Conservation (phyloP, 2,888 invertebrate genomes). For the Eristalinus aeneus region DNA sequence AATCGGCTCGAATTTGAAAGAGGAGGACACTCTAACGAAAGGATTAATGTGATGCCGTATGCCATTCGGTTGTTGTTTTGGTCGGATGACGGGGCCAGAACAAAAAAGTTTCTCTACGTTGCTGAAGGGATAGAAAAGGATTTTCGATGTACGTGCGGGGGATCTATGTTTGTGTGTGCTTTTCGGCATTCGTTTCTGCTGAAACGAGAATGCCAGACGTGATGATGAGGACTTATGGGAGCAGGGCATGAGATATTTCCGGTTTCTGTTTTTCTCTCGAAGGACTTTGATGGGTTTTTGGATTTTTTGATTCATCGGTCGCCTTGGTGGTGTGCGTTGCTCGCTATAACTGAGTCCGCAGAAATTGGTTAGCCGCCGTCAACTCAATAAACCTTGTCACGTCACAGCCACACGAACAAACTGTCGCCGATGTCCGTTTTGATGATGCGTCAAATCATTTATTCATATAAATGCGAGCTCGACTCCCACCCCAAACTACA, state of each 20-base stretch:
- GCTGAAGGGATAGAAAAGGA: not conserved
- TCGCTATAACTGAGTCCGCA: too few relatives aligned
- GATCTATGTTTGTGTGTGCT: not conserved
- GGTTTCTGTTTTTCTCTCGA: not conserved
- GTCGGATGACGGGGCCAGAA: not conserved
- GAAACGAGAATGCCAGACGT: not conserved
- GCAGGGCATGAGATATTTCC: not conserved
- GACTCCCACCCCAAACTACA: too few relatives aligned
- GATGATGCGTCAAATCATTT: too few relatives aligned
- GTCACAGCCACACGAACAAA: too few relatives aligned
- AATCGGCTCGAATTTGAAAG: constrained; percentile 2
- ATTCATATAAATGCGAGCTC: too few relatives aligned
- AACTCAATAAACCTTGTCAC: too few relatives aligned
- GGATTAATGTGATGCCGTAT: constrained; percentile 34
- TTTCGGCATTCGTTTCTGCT: too few relatives aligned
- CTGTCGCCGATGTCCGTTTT: too few relatives aligned
- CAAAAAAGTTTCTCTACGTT: not conserved
- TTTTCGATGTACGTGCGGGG: not conserved
- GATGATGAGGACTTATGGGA: not conserved
- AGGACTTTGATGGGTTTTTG: not conserved
- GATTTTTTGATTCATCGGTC: not conserved
- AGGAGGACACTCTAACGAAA: constrained; percentile 11
- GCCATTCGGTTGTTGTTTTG: not conserved
- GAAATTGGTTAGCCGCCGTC: too few relatives aligned
- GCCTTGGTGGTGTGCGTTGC: too few relatives aligned